phyloP scores from a whole-genome alignment of 2,113 vertebrate genomes.

The Promerops cafer region DNA sequence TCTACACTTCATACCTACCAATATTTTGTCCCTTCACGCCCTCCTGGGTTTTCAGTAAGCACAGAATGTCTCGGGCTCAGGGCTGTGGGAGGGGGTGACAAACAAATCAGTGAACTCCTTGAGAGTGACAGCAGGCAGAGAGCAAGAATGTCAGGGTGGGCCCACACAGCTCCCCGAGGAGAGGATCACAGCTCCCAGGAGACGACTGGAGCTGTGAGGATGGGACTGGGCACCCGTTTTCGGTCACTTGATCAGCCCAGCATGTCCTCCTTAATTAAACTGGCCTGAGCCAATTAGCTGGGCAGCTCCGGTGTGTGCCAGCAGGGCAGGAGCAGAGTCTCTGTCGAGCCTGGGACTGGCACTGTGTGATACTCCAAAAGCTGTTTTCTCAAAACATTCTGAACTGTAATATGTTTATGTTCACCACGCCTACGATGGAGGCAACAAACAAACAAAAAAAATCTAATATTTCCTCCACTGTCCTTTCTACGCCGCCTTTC shows the following conservation, averaged over 20 bases:
- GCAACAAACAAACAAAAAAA: neutral
- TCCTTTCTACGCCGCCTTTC: neutral
- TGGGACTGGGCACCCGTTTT: neutral
- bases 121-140: neutral
- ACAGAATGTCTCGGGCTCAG: neutral
- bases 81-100: neutral
- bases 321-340: neutral
- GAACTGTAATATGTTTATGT: neutral
- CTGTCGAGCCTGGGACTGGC: neutral
- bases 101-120: neutral
- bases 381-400: neutral
- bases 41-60: neutral
- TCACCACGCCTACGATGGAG: neutral
- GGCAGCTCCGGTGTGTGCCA: neutral
- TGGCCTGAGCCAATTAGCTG: neutral
- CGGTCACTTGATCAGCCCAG: neutral
- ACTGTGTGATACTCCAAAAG: neutral
- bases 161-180: neutral
- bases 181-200: neutral
- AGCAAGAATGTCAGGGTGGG: no score
- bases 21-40: neutral
- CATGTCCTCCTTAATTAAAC: neutral
- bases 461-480: neutral
- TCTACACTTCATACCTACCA: no score
- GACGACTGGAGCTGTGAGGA: neutral